A percentile compares a stretch with the other conserved stretches of the same genome.
Conservation (phyloP, 2,797 vertebrate genomes). For the Monodelphis domestica region DNA sequence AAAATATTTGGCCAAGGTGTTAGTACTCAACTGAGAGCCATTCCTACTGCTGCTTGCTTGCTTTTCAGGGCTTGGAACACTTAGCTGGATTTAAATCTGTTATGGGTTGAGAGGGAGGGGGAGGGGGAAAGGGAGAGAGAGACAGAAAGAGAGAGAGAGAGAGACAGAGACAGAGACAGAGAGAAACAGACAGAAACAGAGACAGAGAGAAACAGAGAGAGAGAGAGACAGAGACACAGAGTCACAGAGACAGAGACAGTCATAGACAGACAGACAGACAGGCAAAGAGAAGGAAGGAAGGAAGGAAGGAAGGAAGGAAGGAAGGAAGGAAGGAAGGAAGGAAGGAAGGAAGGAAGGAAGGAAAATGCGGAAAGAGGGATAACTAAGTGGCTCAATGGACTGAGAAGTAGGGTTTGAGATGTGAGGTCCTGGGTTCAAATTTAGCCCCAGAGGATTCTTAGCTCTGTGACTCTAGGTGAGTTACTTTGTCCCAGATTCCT, state of each 20-base stretch:
- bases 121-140: neutral
- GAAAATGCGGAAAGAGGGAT: too few relatives aligned
- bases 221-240: conserved; percentile 57
- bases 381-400: too few relatives aligned
- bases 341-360: too few relatives aligned
- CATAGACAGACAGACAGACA: too few relatives aligned
- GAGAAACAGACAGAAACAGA: too few relatives aligned
- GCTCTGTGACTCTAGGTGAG: too few relatives aligned
- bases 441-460: too few relatives aligned
- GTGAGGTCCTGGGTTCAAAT: too few relatives aligned
- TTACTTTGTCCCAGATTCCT: too few relatives aligned
- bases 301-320: too few relatives aligned
- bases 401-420: too few relatives aligned
- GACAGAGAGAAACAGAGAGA: conserved; percentile 66
- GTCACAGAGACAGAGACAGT: conserved; percentile 24
- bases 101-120: neutral
- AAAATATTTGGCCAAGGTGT: neutral
- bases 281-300: neutral
- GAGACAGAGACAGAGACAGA: conserved; percentile 11
- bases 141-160: neutral
- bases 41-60: neutral
- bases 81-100: neutral
- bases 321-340: too few relatives aligned
- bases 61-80: conserved; percentile 9
- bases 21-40: conserved; percentile 1